These are phyloP conservation scores for Gavia stellata DNA, from an alignment of 2,113 vertebrate species.

Conservation along the genomic window DNA sequence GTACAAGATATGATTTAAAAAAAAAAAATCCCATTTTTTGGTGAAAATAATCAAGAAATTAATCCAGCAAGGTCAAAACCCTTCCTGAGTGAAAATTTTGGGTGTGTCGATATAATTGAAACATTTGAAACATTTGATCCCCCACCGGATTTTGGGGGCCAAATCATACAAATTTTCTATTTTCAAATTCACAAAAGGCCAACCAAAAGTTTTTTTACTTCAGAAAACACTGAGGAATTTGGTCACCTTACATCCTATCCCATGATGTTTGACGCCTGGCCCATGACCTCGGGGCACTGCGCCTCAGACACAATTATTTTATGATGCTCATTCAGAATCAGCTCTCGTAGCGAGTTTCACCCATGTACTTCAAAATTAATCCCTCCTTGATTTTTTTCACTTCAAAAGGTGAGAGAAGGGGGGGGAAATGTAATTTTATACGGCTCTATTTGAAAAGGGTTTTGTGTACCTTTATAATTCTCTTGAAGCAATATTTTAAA, in stretches of 20 bases:
- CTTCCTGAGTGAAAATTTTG: not conserved
- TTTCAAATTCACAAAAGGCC: not conserved
- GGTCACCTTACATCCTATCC: not conserved
- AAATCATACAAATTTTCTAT: not conserved
- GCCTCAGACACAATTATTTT: not conserved
- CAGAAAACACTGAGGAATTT: not conserved
- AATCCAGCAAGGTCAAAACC: not conserved
- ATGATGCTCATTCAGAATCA: not conserved
- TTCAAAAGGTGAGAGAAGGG: not conserved
- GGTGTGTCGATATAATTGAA: not conserved
- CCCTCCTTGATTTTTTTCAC: not conserved
- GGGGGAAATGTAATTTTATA: not conserved
- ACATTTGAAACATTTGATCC: not conserved
- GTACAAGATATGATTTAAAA: not conserved
- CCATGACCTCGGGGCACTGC: not conserved
- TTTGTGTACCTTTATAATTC: slow-evolving; percentile 49
- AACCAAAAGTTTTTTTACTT: not conserved
- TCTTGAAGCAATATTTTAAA: slow-evolving; percentile 68
- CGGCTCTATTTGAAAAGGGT: not conserved
- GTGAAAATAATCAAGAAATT: not conserved
- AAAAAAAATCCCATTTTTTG: not conserved
- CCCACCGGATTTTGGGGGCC: not conserved
- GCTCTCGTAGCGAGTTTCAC: not conserved
- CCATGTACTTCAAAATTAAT: not conserved
- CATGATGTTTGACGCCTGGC: not conserved